These are phyloP conservation scores for Siniperca obscura DNA, from an alignment of 2,797 vertebrate genomes.

Conservation along the genomic window DNA sequence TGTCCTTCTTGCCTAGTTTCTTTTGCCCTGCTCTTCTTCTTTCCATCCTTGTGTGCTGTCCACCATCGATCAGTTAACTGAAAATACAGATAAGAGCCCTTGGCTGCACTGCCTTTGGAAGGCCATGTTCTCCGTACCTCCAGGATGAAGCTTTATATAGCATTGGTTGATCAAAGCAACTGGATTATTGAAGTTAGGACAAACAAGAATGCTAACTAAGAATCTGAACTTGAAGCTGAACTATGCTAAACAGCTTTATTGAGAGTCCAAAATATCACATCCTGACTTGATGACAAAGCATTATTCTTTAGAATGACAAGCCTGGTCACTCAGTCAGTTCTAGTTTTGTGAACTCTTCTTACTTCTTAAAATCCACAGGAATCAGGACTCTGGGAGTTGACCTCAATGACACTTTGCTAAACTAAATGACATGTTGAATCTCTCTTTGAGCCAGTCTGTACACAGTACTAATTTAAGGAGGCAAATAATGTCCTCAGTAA, in stretches of 20 bases:
- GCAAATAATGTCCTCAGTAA: conserved; percentile 50
- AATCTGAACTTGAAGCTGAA: neutral
- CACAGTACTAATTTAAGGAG: conserved; percentile 29
- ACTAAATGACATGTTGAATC: conserved; percentile 19
- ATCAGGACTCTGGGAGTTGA: conserved; percentile 1
- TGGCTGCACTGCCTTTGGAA: conserved; percentile 11
- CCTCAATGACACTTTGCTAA: conserved; percentile 15
- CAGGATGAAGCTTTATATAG: neutral
- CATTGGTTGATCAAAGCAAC: conserved; percentile 12
- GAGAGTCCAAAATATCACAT: conserved; percentile 10
- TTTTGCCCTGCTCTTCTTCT: conserved; percentile 35
- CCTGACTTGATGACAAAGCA: conserved; percentile 15
- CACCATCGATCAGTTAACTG: conserved; percentile 43
- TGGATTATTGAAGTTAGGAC: conserved; percentile 2
- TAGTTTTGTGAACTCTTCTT: conserved; percentile 42
- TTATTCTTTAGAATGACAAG: conserved; percentile 1
- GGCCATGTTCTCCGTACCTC: neutral
- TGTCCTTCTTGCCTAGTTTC: conserved; percentile 52
- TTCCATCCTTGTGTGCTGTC: conserved; percentile 31
- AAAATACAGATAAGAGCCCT: conserved; percentile 12
- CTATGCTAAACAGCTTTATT: conserved; percentile 19
- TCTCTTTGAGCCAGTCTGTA: conserved; percentile 28
- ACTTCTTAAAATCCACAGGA: conserved; percentile 21
- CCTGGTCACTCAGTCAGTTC: conserved; percentile 43
- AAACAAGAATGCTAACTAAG: neutral